Evolutionary conservation across 2,888 invertebrate species (phyloP).

Genomic region (Ichneumoninae sp.): DNA sequence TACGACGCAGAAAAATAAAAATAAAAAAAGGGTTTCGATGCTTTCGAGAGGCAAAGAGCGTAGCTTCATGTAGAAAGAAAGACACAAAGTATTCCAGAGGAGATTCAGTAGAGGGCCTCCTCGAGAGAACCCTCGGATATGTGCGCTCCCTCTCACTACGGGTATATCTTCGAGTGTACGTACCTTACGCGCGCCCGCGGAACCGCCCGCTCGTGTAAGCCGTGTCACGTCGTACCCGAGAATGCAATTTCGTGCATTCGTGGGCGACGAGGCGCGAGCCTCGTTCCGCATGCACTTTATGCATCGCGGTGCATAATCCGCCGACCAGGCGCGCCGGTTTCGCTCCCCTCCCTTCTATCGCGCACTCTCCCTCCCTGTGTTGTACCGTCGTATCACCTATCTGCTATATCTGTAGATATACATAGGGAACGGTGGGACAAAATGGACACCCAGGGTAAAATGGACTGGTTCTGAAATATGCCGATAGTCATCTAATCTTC

Average conservation of each 20-base stretch:
- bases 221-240: conserved; percentile 69
- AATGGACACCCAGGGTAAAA: neutral
- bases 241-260: conserved; percentile 78
- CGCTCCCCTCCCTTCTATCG: conserved; percentile 43
- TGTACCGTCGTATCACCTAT: conserved; percentile 1
- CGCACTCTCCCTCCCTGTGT: conserved; percentile 45
- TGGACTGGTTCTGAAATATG: neutral
- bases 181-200: conserved; percentile 29
- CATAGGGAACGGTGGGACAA: neutral
- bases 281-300: conserved; percentile 80
- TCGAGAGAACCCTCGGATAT: conserved; percentile 33
- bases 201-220: conserved; percentile 64
- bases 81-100: conserved; percentile 50
- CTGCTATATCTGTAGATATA: neutral
- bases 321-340: conserved; percentile 62
- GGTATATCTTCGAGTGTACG: conserved; percentile 64
- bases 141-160: conserved; percentile 21
- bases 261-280: conserved; percentile 76
- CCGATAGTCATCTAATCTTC: no score
- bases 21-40: conserved; percentile 24
- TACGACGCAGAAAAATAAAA: conserved; percentile 13
- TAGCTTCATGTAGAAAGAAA: conserved; percentile 34
- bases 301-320: conserved; percentile 79
- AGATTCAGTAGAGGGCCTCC: conserved; percentile 53
- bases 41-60: conserved; percentile 31